These are phyloP conservation scores for Campopleginae sp. DNA, from an alignment of 2,888 invertebrate species.

Conservation along the genomic window DNA sequence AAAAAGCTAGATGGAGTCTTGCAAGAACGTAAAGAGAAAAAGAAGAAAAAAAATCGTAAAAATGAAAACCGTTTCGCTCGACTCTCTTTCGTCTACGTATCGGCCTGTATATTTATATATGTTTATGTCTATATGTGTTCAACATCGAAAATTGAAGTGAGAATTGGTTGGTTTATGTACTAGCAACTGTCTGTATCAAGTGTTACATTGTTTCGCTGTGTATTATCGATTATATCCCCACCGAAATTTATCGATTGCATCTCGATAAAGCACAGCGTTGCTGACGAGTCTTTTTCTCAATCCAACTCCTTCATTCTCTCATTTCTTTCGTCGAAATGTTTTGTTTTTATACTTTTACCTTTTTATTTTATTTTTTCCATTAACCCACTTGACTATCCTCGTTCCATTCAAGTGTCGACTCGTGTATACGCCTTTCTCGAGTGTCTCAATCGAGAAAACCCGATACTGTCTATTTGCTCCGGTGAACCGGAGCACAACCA, in stretches of 20 bases:
- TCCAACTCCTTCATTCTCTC: constrained; percentile 24
- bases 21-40: background rate
- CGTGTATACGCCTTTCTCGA: constrained; percentile 17
- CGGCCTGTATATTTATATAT: constrained; percentile 13
- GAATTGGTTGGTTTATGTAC: constrained; percentile 41
- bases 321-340: constrained; percentile 10
- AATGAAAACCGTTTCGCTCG: constrained; percentile 47
- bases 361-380: constrained; percentile 36
- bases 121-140: constrained; percentile 20
- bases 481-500: constrained; percentile 22
- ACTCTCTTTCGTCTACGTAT: background rate
- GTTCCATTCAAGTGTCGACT: constrained; percentile 16
- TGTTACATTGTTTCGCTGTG: constrained; percentile 48
- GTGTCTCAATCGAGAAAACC: constrained; percentile 20
- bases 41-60: constrained; percentile 29
- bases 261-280: constrained; percentile 15
- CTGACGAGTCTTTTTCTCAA: constrained; percentile 36
- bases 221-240: constrained; percentile 55
- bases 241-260: constrained; percentile 18
- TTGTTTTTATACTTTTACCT: constrained; percentile 6
- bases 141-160: constrained; percentile 46
- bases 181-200: constrained; percentile 44
- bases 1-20: constrained; percentile 2
- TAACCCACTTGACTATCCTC: constrained; percentile 39
- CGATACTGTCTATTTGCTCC: constrained; percentile 26